Percentiles rank a stretch among this genome's conserved stretches.
Evolutionary conservation across 2,888 invertebrate species (phyloP).

Genomic region (Ptilodon capucinus): DNA sequence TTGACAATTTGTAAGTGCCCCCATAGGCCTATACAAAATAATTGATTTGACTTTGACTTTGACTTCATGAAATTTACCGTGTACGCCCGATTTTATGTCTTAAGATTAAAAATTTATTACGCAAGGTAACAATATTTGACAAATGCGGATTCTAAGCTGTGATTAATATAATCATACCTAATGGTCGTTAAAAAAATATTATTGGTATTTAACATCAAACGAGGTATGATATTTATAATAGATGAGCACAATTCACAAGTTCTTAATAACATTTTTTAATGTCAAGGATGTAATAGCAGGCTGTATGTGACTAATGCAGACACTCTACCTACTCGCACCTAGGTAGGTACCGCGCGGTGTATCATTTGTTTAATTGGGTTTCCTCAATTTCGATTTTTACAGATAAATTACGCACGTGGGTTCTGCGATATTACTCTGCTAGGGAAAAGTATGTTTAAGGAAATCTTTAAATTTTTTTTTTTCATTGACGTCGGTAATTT

Average conservation of each 20-base stretch:
- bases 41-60: too few species aligned
- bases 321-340: not conserved
- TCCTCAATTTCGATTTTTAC: slow-evolving; percentile 17
- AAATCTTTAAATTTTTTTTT: not conserved
- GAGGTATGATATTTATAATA: slow-evolving; percentile 11
- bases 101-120: too few species aligned
- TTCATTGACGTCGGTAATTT: too few species aligned
- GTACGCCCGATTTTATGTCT: too few species aligned
- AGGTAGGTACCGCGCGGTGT: slow-evolving; percentile 7
- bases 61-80: too few species aligned
- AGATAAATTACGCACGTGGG: slow-evolving; percentile 2
- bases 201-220: slow-evolving; percentile 3
- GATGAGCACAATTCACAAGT: slow-evolving; percentile 23
- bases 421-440: slow-evolving; percentile 4
- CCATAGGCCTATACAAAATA: too few species aligned
- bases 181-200: not conserved
- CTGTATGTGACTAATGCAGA: slow-evolving; percentile 32
- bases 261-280: slow-evolving; percentile 26
- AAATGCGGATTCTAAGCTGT: too few species aligned
- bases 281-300: slow-evolving; percentile 37
- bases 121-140: too few species aligned
- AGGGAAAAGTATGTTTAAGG: not conserved
- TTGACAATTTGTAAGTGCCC: too few species aligned
- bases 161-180: not conserved
- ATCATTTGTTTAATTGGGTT: slow-evolving; percentile 5